Percentiles rank a stretch among this genome's conserved stretches.
Evolutionary conservation across 2,797 vertebrate genomes (phyloP).

Genomic region (Champsocephalus gunnari): DNA sequence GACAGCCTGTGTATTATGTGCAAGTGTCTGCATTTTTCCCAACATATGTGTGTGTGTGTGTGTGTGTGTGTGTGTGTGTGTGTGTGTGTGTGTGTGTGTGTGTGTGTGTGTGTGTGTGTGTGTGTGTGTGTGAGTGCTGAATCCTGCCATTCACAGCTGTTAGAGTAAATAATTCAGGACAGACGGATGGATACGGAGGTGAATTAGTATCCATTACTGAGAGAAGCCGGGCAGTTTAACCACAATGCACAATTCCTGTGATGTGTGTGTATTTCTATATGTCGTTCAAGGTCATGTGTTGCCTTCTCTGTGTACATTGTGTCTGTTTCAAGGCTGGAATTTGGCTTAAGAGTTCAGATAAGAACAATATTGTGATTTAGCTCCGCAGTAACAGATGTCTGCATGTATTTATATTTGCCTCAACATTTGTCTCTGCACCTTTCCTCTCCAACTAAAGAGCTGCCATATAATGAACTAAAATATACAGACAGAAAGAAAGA

Average conservation of each 20-base stretch:
- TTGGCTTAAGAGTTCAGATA: constrained; percentile 2
- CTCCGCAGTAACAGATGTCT: neutral
- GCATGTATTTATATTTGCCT: neutral
- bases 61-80: constrained; percentile 3
- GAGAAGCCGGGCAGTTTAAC: constrained; percentile 5
- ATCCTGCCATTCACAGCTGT: constrained; percentile 43
- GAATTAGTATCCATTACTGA: constrained; percentile 39
- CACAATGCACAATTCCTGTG: neutral
- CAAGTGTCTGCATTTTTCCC: neutral
- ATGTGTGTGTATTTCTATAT: neutral
- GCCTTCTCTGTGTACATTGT: neutral
- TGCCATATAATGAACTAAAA: neutral
- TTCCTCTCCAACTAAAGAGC: neutral
- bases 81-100: constrained; percentile 10
- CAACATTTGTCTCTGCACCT: neutral
- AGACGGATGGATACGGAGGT: neutral
- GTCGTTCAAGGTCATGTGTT: neutral
- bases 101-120: constrained; percentile 3
- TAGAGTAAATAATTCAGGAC: constrained; percentile 30
- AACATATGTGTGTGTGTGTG: constrained; percentile 2
- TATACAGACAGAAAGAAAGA: neutral
- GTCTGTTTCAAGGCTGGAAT: neutral
- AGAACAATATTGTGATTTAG: neutral
- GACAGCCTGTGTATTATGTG: neutral
- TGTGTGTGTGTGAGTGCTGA: constrained; percentile 1